Base-by-base conservation (phyloP, 2,797 vertebrate species). In the Microctenopoma lineatum region DNA sequence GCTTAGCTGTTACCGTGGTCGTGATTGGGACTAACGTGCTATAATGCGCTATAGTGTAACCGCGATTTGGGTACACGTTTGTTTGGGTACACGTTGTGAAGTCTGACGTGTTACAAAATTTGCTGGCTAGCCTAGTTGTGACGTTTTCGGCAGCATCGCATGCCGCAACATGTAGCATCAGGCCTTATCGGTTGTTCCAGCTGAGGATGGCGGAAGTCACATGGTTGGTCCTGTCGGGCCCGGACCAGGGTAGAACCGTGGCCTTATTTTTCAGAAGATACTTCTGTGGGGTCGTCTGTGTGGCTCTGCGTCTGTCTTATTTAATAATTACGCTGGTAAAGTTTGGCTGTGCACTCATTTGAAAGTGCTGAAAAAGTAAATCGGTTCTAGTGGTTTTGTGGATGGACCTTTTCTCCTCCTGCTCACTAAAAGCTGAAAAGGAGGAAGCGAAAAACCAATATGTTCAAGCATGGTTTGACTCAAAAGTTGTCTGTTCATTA, bases 191-290 rank as follows among this genome's bases (percentile, higher is more conserved):
- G 76, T 69, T 55, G 71, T n/a, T 84, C 80, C 80, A 85, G 82
- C 73, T 77, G 81, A 83, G 81, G 70, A 71, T 79, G 82, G 79
- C 69, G 64, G 74, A 81, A 87, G 75, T 92, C 87, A 86, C 87
- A 79, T 88, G 90, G 51, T 53, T 8, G 47, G 15, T 68, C 34
- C 77, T 78, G 83, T 82, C 70, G 70, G 64, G 63, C 51, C 66
- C 66, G 29, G 56, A 36, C 29, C 14, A 16, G 58, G 12, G 47
- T 16, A 25, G 41, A 47, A 21, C 29, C 44, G 29, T 34, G 5
- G 5, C 26, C 15, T 27, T 36, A 45, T 27, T 27, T 16, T 26
- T 16, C 3, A 10, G 4, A 11, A 47, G 25, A 39, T 2, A 34
- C 7, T 8, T 42, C 13, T 42, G 7, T 6, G 21, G 9, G 50